Evolutionary conservation across 2,797 vertebrate genomes (phyloP).

Genomic region (Picus viridis): DNA sequence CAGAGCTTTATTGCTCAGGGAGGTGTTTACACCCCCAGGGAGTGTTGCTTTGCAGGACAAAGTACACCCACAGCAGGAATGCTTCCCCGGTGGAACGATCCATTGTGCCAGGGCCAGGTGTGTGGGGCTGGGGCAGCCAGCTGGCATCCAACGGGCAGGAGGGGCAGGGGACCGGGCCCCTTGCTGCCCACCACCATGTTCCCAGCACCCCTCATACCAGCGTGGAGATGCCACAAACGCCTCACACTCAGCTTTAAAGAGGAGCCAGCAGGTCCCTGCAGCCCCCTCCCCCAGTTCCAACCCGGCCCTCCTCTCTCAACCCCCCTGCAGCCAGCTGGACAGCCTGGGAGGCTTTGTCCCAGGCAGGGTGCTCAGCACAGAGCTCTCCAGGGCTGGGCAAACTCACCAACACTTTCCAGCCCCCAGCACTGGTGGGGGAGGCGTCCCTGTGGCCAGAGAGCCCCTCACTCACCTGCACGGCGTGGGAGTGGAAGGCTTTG

Average conservation of each 20-base stretch:
- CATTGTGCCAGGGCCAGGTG: background rate
- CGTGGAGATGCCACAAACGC: background rate
- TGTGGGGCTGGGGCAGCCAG: background rate
- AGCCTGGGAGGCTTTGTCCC: background rate
- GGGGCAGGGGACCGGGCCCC: background rate
- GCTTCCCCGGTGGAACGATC: background rate
- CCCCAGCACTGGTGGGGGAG: background rate
- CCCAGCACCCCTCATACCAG: background rate
- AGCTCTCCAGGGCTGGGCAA: background rate
- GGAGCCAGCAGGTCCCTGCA: background rate
- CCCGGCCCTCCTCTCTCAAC: background rate
- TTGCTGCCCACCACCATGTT: background rate
- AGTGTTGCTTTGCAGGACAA: background rate
- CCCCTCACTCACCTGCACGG: background rate
- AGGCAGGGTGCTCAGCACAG: background rate
- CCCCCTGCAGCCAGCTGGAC: no score
- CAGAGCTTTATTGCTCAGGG: background rate
- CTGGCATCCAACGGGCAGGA: no score
- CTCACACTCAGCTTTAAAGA: accelerated
- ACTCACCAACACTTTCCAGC: accelerated
- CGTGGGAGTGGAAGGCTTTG: accelerated
- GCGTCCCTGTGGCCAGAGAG: background rate
- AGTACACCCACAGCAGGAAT: background rate
- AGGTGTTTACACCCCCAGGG: background rate
- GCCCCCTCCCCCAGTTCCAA: accelerated